Evolutionary conservation across 2,113 vertebrate genomes (phyloP), one percentile per base, ranked within the genome.

Genomic region (Rhineura floridana): DNA sequence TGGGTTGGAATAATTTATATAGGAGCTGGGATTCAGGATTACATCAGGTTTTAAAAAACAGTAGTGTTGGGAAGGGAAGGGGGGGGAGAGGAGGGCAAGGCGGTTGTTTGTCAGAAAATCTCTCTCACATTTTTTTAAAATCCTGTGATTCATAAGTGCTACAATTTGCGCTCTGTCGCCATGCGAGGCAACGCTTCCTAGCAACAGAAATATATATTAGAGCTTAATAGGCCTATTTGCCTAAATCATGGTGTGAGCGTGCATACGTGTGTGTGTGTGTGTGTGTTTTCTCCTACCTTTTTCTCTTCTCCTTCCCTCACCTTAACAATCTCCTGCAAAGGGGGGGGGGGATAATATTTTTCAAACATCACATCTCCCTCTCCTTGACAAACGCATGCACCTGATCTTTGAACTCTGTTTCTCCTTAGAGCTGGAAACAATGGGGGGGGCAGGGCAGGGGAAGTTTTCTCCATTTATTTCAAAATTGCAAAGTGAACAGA

Each of bases 121-220:
- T 48, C 55, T 62, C 70, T 10, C 19, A 7, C 69, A 19, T n/a
- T 65, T 39, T 8, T 44, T 55, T 17, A 79, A 21, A 30, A 63
- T 36, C 44, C 83, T 75, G 69, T 81, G 83, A 85, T 86, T 89
- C 84, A 36, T 82, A 86, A 86, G 79, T 76, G 78, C 70, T 81
- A 76, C 88, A 82, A 77, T 89, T 89, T 67, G 52, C 44, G 25
- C 59, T 73, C 77, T 75, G 70, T 86, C 78, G 42, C 67, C 77
- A 81, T 81, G 83, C 36, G 69, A 52, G 83, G 44, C n/a, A 44
- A 63, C 36, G 88, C 84, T 82, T 86, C 84, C 88, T 89, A 89
- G 88, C 88, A 89, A 89, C 88, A 86, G 87, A 83, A 89, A 89
- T 86, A 89, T 81, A 82, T 77, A 86, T 82, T 86, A 81, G 46